Conservation (phyloP, 2,888 invertebrate species). For the Trissonchulus latispiculum region DNA sequence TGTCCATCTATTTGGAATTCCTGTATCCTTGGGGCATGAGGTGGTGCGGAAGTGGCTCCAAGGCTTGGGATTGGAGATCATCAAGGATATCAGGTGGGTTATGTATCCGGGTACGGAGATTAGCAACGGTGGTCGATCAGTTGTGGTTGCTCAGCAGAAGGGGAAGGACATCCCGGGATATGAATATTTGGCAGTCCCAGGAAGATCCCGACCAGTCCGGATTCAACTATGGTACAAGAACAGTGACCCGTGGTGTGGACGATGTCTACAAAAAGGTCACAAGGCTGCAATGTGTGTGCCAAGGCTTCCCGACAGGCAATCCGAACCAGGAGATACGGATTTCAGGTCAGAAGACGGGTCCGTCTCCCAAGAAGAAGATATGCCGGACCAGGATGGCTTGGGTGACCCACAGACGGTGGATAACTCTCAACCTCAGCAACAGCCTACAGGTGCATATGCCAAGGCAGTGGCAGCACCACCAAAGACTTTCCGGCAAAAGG, state of each 20-base stretch:
- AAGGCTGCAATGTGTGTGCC: too few species aligned
- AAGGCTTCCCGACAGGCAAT: too few species aligned
- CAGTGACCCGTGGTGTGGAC: background rate
- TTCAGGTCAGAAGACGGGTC: too few species aligned
- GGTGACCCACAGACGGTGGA: too few species aligned
- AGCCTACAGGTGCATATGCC: too few species aligned
- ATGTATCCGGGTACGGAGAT: background rate
- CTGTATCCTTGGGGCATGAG: background rate
- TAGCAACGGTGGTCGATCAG: conserved; percentile 13
- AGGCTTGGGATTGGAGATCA: background rate
- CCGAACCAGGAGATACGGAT: too few species aligned
- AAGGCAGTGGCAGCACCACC: too few species aligned
- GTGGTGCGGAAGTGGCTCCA: background rate
- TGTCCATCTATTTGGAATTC: conserved; percentile 7
- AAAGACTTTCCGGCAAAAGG: too few species aligned
- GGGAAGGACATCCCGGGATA: conserved; percentile 9
- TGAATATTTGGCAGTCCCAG: background rate
- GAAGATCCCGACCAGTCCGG: background rate
- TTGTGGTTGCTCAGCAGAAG: background rate
- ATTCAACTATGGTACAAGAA: background rate
- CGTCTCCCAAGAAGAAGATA: too few species aligned
- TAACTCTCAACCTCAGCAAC: too few species aligned
- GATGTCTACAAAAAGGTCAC: conserved; percentile 6
- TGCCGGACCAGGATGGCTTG: too few species aligned
- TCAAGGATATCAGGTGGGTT: background rate